Base-by-base conservation (phyloP, 2,888 invertebrate genomes). In the Sinotaia quadrata region DNA sequence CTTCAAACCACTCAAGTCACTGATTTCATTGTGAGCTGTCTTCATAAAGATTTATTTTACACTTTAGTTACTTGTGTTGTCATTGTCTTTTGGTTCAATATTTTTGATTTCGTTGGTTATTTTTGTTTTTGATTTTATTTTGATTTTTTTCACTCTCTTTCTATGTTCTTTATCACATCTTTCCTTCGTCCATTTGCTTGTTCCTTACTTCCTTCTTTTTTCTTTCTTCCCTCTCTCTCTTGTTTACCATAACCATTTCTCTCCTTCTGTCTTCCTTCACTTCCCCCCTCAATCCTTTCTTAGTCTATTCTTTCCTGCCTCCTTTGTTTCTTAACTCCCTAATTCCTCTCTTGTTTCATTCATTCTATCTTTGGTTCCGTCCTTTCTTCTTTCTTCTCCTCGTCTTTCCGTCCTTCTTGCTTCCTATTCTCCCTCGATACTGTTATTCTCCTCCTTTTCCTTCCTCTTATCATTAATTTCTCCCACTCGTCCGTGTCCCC, bases 21-120 rank as follows among this genome's bases (percentile, higher is more conserved):
- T 63, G 12, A 51, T 31, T 1, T 63, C 63, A 0, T 34, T 63
- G 63, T 63, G 27, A 63, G 63, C 37, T 33, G 7, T 1, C 24
- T n/a, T 15, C 12, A 49, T 24, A 15, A 7, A 15, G n/a, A n/a
- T 49, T 18, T 18, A n/a, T n/a, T n/a, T n/a, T n/a, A n/a, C n/a
- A n/a, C n/a, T n/a, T n/a, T n/a, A n/a, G n/a, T n/a, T n/a, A n/a
- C n/a, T n/a, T n/a, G n/a, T n/a, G n/a, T n/a, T n/a, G n/a, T n/a
- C n/a, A n/a, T n/a, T n/a, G n/a, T n/a, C n/a, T n/a, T 5, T 4
- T 18, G 10, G 21, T 34, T n/a, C 4, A n/a, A n/a, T n/a, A n/a
- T 36, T 34, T 10, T 57, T n/a, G 7, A 12, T 57, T 0, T 57
- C 21, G 8, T 24, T 57, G 4, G 4, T 24, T 57, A 1, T 54